Evolutionary conservation across 2,888 invertebrate species (phyloP).

Genomic region (Tricholauxania praeusta): DNA sequence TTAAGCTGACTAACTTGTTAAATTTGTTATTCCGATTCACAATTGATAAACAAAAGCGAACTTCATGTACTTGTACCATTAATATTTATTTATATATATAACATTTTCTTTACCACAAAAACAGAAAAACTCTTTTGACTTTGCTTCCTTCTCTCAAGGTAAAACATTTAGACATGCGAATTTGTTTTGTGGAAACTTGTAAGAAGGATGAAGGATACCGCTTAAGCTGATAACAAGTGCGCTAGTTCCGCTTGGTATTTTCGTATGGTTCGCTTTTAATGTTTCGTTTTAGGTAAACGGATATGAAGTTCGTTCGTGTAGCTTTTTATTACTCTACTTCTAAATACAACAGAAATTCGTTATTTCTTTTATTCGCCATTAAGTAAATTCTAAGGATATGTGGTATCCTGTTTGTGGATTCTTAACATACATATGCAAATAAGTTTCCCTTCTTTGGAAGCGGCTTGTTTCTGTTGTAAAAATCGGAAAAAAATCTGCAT

Average conservation of each 20-base stretch:
- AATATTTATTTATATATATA: too few species aligned
- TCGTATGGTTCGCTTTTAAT: neutral
- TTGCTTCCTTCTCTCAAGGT: neutral
- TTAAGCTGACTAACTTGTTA: too few species aligned
- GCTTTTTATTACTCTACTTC: neutral
- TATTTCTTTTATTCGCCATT: neutral
- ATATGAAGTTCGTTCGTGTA: constrained; percentile 12
- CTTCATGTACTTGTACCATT: too few species aligned
- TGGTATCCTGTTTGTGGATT: constrained; percentile 5
- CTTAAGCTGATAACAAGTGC: neutral
- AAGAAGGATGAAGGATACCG: constrained; percentile 16
- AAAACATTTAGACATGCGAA: constrained; percentile 10
- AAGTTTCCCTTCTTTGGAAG: neutral
- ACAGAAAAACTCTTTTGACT: too few species aligned
- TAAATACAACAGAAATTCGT: neutral
- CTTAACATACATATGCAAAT: constrained; percentile 16
- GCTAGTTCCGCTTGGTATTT: neutral
- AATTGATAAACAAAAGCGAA: too few species aligned
- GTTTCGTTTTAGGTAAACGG: neutral
- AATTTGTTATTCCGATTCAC: too few species aligned
- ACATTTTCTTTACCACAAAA: too few species aligned
- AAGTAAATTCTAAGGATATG: constrained; percentile 12
- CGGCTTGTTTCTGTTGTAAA: neutral
- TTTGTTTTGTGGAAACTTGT: neutral
- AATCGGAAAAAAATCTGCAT: too few species aligned